phyloP scores from a whole-genome alignment of 2,113 vertebrate genomes.

The Cebidichthys violaceus region DNA sequence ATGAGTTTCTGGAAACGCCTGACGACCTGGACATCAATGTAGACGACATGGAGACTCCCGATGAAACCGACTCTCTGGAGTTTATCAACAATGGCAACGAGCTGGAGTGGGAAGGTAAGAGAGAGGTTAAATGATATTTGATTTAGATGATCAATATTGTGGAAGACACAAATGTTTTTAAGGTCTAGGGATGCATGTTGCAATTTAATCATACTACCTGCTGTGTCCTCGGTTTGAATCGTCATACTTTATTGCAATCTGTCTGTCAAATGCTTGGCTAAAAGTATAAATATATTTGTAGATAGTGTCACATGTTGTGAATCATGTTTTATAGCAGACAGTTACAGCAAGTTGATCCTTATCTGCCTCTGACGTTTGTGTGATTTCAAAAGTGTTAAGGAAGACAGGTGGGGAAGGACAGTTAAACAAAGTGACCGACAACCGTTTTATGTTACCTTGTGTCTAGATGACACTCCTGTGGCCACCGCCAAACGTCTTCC shows the following conservation, averaged over 20 bases:
- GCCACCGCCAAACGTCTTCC: conserved; percentile 93
- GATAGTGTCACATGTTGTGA: background rate
- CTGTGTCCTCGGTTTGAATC: background rate
- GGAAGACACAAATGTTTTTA: background rate
- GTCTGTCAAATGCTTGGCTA: background rate
- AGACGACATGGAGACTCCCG: conserved; percentile 95
- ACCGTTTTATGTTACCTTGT: conserved; percentile 3
- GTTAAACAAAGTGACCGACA: background rate
- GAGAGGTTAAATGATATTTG: background rate
- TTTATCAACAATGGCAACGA: conserved; percentile 93
- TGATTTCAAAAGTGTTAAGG: background rate
- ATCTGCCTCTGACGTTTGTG: background rate
- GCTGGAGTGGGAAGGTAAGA: conserved; percentile 97
- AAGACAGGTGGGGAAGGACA: background rate
- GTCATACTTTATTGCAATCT: background rate
- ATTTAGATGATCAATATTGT: background rate
- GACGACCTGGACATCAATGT: conserved; percentile 98
- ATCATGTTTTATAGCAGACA: background rate
- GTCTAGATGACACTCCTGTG: conserved; percentile 93
- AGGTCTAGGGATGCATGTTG: background rate
- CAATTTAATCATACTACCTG: background rate
- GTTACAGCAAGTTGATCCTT: background rate
- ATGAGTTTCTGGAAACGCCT: conserved; percentile 92
- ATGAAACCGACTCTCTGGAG: conserved; percentile 95
- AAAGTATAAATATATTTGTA: background rate